Conservation (phyloP, 2,888 invertebrate species). For the Lithodes maja region DNA sequence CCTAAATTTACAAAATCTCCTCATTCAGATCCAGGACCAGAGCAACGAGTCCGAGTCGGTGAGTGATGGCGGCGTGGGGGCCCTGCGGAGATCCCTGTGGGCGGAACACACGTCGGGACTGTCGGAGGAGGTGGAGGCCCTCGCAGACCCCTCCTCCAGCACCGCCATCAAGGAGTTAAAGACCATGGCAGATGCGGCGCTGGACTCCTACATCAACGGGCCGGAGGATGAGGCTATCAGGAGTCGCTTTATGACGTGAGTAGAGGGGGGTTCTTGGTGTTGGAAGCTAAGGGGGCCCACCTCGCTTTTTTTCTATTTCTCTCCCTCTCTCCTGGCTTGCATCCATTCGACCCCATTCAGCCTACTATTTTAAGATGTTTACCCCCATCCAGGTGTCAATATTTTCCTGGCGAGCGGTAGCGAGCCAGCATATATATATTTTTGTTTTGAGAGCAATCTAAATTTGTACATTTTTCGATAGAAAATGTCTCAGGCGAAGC, state of each 20-base stretch:
- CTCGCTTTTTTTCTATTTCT: too few relatives aligned
- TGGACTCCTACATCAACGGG: conserved; percentile 5
- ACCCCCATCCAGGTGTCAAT: too few relatives aligned
- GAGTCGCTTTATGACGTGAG: conserved; percentile 50
- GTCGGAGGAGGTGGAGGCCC: conserved; percentile 36
- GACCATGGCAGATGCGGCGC: conserved; percentile 32
- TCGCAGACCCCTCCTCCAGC: conserved; percentile 45
- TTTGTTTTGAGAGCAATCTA: too few relatives aligned
- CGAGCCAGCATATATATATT: too few relatives aligned
- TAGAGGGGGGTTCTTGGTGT: background rate
- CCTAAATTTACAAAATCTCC: background rate
- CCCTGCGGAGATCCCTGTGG: conserved; percentile 52
- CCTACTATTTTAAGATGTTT: too few relatives aligned
- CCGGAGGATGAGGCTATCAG: conserved; percentile 6
- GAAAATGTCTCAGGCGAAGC: too few relatives aligned
- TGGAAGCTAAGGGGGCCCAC: too few relatives aligned
- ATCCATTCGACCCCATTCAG: too few relatives aligned
- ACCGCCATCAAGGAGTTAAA: conserved; percentile 32
- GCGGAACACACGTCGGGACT: conserved; percentile 53
- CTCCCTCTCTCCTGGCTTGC: too few relatives aligned
- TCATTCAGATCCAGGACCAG: background rate
- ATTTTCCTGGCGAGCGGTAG: too few relatives aligned
- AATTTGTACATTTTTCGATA: too few relatives aligned
- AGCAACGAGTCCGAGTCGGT: conserved; percentile 19
- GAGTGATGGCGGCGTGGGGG: conserved; percentile 39